phyloP scores from a whole-genome alignment of 2,888 invertebrate genomes.

The Caenorhabditis sp. region DNA sequence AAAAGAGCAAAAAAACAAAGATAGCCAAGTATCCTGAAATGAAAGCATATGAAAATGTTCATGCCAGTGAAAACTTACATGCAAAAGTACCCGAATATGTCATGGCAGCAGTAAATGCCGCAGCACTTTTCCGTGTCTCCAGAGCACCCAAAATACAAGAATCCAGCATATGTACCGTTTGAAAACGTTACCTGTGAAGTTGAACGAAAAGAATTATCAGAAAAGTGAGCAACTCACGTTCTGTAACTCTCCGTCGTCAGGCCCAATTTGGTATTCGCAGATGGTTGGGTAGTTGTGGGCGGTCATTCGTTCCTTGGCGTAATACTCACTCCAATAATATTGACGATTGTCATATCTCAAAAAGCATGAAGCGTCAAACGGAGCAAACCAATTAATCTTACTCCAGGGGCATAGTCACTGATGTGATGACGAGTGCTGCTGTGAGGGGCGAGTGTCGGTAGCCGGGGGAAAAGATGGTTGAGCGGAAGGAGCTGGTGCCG shows the following conservation, averaged over 20 bases:
- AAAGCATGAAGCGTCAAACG: not conserved
- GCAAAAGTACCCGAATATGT: constrained; percentile 28
- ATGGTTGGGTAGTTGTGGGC: constrained; percentile 32
- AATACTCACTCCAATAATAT: constrained; percentile 49
- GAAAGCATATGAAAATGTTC: not conserved
- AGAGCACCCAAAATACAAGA: constrained; percentile 49
- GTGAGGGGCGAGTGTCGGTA: constrained; percentile 32
- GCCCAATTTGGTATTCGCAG: constrained; percentile 53
- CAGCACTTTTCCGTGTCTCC: constrained; percentile 47
- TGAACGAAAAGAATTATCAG: not conserved
- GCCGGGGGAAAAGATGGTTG: constrained; percentile 21
- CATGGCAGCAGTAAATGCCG: constrained; percentile 56
- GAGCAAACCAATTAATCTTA: constrained; percentile 9
- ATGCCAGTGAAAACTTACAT: constrained; percentile 8
- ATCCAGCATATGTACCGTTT: constrained; percentile 36
- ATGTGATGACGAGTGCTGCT: constrained; percentile 32
- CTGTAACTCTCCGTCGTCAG: constrained; percentile 43
- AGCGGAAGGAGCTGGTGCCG: constrained; percentile 37
- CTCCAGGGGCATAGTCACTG: constrained; percentile 45
- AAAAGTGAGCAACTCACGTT: constrained; percentile 20
- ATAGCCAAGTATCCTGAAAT: not conserved
- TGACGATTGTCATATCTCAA: constrained; percentile 52
- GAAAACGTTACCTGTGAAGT: constrained; percentile 36
- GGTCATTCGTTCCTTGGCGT: constrained; percentile 42
- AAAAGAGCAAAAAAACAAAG: too few relatives aligned